Base-by-base conservation (phyloP, 2,888 invertebrate species). In the Drosophila macrothrix region DNA sequence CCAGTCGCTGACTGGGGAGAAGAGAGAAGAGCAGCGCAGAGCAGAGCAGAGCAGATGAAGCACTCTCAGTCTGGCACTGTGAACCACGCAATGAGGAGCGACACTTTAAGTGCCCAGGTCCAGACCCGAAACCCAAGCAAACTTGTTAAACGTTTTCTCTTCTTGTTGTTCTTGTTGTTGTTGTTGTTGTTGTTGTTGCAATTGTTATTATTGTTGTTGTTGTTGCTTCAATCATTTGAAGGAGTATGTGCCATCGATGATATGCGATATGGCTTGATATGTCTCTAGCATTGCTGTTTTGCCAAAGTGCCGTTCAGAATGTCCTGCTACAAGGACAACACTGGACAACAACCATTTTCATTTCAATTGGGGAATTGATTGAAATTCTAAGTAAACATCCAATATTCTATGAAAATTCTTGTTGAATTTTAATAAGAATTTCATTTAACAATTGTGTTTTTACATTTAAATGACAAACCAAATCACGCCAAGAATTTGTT, bases 1-100 rank as follows among this genome's bases (percentile, higher is more conserved):
- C 39, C 14, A 22, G 64, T 29, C 29, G 29, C 29, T 3, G 60
- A 3, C 56, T 29, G 35, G 16, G 35, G 35, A 35, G 31, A 29
- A 5, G 35, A 14, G 31, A 22, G 54, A 22, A 53, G 56, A 46
- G 67, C 35, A 35, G 67, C 19, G 54, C n/a, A 14, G 31, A 33
- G 54, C 16, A 43, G 31, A 33, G 54, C 16, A 43, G 56, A 29
- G 19, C 22, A 41, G 39, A 19, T 66, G 59, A 37, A 72, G 67
- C 72, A 80, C 80, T 80, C 78, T 80, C 76, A 65, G 62, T 68
- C 61, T 73, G 82, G 65, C 73, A 79, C 76, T 68, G 67, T 62
- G 75, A 60, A 71, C 66, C 61, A 73, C 71, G 83, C 82, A 82
- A 90, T 88, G 90, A 84, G 82, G 87, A 89, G 83, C 82, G 85